phyloP scores from a whole-genome alignment of 92 coral and sea anemone species.

The Parazoanthus atlanticus region DNA sequence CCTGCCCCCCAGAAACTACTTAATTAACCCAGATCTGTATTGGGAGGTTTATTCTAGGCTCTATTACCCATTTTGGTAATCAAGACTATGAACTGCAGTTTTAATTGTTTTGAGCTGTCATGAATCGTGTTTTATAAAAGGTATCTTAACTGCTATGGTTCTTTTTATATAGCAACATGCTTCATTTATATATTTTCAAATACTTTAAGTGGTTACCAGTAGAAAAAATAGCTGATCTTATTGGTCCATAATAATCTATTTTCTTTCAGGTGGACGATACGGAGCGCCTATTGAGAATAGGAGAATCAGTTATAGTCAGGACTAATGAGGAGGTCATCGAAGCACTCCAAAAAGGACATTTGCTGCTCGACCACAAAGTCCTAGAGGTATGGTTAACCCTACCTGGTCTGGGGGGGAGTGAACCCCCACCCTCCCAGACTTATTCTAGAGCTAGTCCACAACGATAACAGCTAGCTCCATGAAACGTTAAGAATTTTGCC shows the following conservation, averaged over 20 bases:
- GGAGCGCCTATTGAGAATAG: not conserved
- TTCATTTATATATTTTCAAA: not conserved
- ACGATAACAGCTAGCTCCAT: too few relatives aligned
- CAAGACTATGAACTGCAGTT: too few relatives aligned
- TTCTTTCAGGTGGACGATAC: not conserved
- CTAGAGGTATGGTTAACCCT: not conserved
- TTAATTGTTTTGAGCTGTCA: too few relatives aligned
- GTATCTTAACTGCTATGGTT: not conserved
- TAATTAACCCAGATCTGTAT: too few relatives aligned
- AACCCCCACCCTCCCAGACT: not conserved
- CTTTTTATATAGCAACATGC: not conserved
- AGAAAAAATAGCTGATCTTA: not conserved
- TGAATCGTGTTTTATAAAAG: not conserved
- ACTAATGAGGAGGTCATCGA: not conserved
- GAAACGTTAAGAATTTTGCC: too few relatives aligned
- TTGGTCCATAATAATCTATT: not conserved
- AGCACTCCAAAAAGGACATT: slow-evolving; percentile 7
- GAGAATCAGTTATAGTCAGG: not conserved
- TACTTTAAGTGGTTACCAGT: not conserved
- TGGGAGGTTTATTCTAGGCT: too few relatives aligned
- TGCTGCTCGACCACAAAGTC: not conserved
- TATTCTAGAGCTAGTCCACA: too few relatives aligned
- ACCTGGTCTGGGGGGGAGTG: not conserved
- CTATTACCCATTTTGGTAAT: too few relatives aligned
- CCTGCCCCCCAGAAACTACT: too few relatives aligned